Evolutionary conservation across 2,888 invertebrate genomes (phyloP).

Genomic region (Ariolimax columbianus): DNA sequence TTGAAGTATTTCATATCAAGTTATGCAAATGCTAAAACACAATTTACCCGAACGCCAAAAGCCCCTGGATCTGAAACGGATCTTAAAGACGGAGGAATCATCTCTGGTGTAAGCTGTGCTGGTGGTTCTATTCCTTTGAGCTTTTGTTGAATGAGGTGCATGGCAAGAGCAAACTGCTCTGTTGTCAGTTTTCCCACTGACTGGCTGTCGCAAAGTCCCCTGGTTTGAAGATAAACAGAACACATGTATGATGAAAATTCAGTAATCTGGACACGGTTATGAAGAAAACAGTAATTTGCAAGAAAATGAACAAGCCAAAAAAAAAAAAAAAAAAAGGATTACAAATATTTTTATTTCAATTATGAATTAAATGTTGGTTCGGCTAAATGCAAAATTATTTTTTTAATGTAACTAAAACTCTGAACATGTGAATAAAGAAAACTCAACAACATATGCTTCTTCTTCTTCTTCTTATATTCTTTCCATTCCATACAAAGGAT

Average conservation of each 20-base stretch:
- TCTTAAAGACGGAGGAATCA: slow-evolving; percentile 90
- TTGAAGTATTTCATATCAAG: neutral
- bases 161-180: slow-evolving; percentile 96
- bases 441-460: no score
- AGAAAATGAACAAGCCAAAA: no score
- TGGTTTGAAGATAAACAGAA: slow-evolving; percentile 73
- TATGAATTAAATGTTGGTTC: no score
- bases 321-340: no score
- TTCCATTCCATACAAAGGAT: no score
- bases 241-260: neutral
- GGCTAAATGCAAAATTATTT: no score
- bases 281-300: neutral
- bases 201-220: slow-evolving; percentile 94
- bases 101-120: slow-evolving; percentile 87
- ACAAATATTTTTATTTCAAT: no score
- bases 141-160: slow-evolving; percentile 94
- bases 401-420: no score
- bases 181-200: slow-evolving; percentile 93
- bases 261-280: neutral
- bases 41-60: slow-evolving; percentile 70
- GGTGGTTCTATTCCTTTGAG: slow-evolving; percentile 91
- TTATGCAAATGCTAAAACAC: neutral
- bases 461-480: no score
- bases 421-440: no score
- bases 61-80: slow-evolving; percentile 65